Percentiles rank a stretch among this genome's conserved stretches.
Evolutionary conservation across 2,888 invertebrate species (phyloP).

Genomic region (Drosophila quinaria): DNA sequence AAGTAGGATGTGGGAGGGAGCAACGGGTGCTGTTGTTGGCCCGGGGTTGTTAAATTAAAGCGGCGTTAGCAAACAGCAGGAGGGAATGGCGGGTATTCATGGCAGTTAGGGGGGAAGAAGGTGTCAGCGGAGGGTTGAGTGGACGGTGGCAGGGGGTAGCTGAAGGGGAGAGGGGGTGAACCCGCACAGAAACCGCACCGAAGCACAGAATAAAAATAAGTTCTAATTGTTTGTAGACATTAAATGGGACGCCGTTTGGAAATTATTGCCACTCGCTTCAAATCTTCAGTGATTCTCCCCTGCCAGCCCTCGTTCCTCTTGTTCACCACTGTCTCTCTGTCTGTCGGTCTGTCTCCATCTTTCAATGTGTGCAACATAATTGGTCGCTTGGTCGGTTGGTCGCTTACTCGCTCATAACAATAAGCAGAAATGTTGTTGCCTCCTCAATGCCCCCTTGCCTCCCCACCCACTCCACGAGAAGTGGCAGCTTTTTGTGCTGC

Average conservation of each 20-base stretch:
- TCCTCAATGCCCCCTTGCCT: too few species aligned
- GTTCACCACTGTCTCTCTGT: not conserved
- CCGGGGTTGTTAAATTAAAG: slow-evolving; percentile 52
- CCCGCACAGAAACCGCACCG: slow-evolving; percentile 27
- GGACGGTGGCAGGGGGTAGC: not conserved
- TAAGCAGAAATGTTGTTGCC: slow-evolving; percentile 66
- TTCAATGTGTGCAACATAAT: slow-evolving; percentile 53
- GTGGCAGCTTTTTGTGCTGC: slow-evolving; percentile 10
- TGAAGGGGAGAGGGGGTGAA: not conserved
- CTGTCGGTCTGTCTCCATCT: not conserved
- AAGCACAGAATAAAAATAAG: slow-evolving; percentile 42
- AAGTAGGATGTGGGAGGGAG: not conserved
- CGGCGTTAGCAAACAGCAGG: slow-evolving; percentile 39
- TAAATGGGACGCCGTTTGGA: slow-evolving; percentile 77
- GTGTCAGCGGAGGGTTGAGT: not conserved
- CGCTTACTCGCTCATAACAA: slow-evolving; percentile 63
- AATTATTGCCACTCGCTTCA: slow-evolving; percentile 71
- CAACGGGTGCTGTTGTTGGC: slow-evolving; percentile 16
- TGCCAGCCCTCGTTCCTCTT: not conserved
- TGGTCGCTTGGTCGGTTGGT: slow-evolving; percentile 53
- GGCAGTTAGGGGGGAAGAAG: not conserved
- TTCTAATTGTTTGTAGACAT: slow-evolving; percentile 79
- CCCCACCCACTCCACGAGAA: not conserved
- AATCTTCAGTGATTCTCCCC: slow-evolving; percentile 51
- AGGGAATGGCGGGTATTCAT: not conserved